Evolutionary conservation across 2,113 vertebrate genomes (phyloP), one percentile per base, ranked within the genome.

Genomic region (Alosa alosa): DNA sequence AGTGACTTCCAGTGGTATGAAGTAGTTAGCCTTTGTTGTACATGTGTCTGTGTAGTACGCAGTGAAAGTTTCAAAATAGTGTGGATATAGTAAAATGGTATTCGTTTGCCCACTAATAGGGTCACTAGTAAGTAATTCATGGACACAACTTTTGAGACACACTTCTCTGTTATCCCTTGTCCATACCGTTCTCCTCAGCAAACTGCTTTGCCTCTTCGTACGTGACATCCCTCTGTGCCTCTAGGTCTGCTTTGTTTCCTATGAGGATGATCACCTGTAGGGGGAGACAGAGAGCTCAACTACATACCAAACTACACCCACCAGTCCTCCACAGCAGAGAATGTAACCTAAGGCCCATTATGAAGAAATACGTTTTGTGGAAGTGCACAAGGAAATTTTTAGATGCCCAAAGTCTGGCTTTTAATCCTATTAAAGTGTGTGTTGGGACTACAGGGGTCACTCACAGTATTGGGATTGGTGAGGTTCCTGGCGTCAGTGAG

Each of bases 161-260:
- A 44, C 41, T 44, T 44, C 41, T 44, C 41, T 44, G 41, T 44
- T 44, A 44, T 44, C 60, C 20, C 60, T 20, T 57, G 64, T 55
- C 10, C 84, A 39, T 72, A 90, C 89, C 89, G 49, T 90, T 90
- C 95, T 99, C 98, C 94, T 99, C 98, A 41, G 98, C 98, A 92
- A 99, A 99, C 93, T 99, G 98, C 94, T 99, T 99, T 20, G 98
- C 98, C 93, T 99, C 98, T 93, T 99, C 98, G 46, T 99, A 99
- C 20, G 98, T 99, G 88, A 99, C 98, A 89, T 99, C 98, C 88
- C 98, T 94, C 95, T 99, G 98, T 87, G 98, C 98, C 93, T 99
- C 98, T 93, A 99, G 93, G 90, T 99, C 98, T 17, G 98, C 98
- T 95, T 99, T 99, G 91, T 99, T 99, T 94, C 98, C 98, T 95